Evolutionary conservation across 2,797 vertebrate species (phyloP), one percentile per base, ranked within the genome.

Genomic region (Sebastiscus tertius): DNA sequence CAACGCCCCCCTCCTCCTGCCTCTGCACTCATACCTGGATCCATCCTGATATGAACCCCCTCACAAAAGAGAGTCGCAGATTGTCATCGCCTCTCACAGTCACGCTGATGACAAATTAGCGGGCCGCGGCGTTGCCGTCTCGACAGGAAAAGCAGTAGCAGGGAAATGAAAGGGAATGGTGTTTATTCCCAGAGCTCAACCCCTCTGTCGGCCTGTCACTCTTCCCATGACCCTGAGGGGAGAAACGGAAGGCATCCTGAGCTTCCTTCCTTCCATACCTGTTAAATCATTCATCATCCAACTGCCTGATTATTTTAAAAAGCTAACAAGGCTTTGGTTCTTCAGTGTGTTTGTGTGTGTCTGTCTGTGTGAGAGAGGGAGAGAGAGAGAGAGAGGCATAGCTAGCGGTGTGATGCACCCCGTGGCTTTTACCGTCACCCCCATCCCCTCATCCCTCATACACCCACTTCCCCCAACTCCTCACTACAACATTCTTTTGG

Each of bases 251-350:
- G 92, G 90, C 92, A 90, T 93, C 93, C 90, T 90, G 86, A 93
- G 89, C 93, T 92, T 92, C 89, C 93, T 93, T 96, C 91, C 94
- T 95, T 96, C 94, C 92, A 92, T 89, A 90, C 91, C 89, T 92
- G 88, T 95, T 96, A 91, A 95, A 96, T 96, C 95, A 95, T 96
- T 95, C 93, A 96, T 96, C 94, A 94, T 92, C 93, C 94, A 94
- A 92, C 94, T 95, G 95, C 94, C 94, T 95, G 94, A 95, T 94
- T 94, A 94, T 95, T 96, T 96, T 94, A 94, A 95, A 95, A 94
- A 95, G 88, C 91, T 92, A 95, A 94, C 93, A 91, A 91, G 88
- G 88, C 90, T 93, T 91, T 89, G 82, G 83, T 83, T 92, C 82
- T 79, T 33, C 76, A 76, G 71, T 18, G 39, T 46, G 16, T 66